phyloP scores from a whole-genome alignment of 2,888 invertebrate genomes.

The Tipula vernalis region DNA sequence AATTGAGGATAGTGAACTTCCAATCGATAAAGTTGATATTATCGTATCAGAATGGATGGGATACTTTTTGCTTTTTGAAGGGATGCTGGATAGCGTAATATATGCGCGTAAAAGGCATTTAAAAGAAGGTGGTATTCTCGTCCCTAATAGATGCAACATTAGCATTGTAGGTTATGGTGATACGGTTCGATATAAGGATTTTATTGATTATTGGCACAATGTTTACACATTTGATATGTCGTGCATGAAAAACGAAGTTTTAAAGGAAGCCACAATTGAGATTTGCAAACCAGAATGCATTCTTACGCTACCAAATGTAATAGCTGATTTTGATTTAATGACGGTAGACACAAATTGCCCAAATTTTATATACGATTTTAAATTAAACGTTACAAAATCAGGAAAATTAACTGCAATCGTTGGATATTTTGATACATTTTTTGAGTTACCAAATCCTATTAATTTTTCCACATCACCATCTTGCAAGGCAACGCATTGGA shows the following conservation, averaged over 20 bases:
- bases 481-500: slow-evolving; percentile 63
- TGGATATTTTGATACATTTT: slow-evolving; percentile 86
- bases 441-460: slow-evolving; percentile 50
- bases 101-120: slow-evolving; percentile 76
- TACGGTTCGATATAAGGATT: slow-evolving; percentile 52
- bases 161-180: slow-evolving; percentile 71
- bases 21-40: slow-evolving; percentile 67
- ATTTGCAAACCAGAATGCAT: slow-evolving; percentile 45
- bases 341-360: slow-evolving; percentile 58
- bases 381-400: slow-evolving; percentile 47
- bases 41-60: slow-evolving; percentile 99
- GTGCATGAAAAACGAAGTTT: slow-evolving; percentile 72
- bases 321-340: slow-evolving; percentile 63
- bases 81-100: slow-evolving; percentile 90
- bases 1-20: slow-evolving; percentile 69
- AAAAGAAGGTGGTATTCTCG: slow-evolving; percentile 56
- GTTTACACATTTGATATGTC: slow-evolving; percentile 93
- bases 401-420: slow-evolving; percentile 67
- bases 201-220: slow-evolving; percentile 80
- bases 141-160: slow-evolving; percentile 77
- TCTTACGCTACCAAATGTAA: slow-evolving; percentile 49
- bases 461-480: slow-evolving; percentile 57
- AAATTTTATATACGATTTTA: slow-evolving; percentile 59
- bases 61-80: slow-evolving; percentile 90
- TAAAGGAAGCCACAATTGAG: slow-evolving; percentile 63